A percentile compares a stretch with the other conserved stretches of the same genome.
These are phyloP conservation scores for Microcebus griseorufus DNA, from an alignment of 2,113 vertebrate species.

Conservation along the genomic window DNA sequence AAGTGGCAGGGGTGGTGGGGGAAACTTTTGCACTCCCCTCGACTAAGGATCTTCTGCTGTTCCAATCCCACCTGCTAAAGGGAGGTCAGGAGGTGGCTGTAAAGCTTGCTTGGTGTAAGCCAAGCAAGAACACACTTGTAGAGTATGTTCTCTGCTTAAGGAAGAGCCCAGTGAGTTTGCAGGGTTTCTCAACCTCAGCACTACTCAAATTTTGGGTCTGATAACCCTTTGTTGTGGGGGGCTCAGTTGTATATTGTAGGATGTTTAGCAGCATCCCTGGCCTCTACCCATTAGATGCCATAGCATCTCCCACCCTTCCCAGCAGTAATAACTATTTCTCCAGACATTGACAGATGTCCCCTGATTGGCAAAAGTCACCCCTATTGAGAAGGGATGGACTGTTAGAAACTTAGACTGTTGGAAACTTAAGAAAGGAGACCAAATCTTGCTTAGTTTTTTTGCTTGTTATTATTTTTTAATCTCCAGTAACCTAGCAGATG, in stretches of 20 bases:
- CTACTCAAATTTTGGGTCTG: neutral
- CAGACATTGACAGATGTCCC: neutral
- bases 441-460: neutral
- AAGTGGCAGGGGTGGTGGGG: neutral
- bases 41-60: neutral
- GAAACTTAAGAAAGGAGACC: neutral
- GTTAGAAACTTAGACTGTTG: neutral
- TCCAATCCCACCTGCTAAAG: too few relatives aligned
- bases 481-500: neutral
- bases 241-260: neutral
- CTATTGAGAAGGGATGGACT: neutral
- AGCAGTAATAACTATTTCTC: neutral
- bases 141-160: neutral
- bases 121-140: neutral
- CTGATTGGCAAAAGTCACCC: neutral
- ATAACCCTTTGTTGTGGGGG: neutral
- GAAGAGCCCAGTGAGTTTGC: neutral
- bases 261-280: neutral
- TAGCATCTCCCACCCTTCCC: too few relatives aligned
- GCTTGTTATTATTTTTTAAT: neutral
- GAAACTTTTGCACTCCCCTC: neutral
- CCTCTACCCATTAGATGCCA: neutral
- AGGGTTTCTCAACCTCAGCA: neutral
- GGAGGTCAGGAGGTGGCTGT: neutral
- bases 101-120: neutral